Evolutionary conservation across 2,797 vertebrate species (phyloP).

Genomic region (Melanotaenia maccullochi): DNA sequence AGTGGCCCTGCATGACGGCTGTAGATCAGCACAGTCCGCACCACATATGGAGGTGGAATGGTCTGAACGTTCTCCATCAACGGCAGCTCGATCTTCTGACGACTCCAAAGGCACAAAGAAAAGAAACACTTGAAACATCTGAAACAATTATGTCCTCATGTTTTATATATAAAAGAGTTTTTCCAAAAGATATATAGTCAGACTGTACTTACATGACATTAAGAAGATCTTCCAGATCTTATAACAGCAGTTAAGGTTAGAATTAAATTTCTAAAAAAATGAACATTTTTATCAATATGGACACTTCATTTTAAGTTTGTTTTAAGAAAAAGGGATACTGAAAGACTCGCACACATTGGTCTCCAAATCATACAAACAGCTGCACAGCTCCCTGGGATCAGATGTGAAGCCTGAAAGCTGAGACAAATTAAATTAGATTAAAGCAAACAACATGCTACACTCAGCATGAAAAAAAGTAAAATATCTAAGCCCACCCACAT

Average conservation of each 20-base stretch:
- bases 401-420: conserved; percentile 96
- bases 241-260: conserved; percentile 75
- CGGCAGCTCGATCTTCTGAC: conserved; percentile 93
- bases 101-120: conserved; percentile 71
- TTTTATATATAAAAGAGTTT: neutral
- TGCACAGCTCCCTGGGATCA: conserved; percentile 94
- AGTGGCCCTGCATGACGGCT: conserved; percentile 89
- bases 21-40: conserved; percentile 91
- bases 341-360: conserved; percentile 93
- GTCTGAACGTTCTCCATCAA: conserved; percentile 92
- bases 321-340: conserved; percentile 87
- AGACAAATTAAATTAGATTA: conserved; percentile 5
- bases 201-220: conserved; percentile 90
- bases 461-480: neutral
- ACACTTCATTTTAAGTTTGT: neutral
- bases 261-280: neutral
- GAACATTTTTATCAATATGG: too few relatives aligned
- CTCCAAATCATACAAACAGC: conserved; percentile 95
- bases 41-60: conserved; percentile 91
- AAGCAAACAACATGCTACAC: neutral
- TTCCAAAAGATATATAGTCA: neutral
- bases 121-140: neutral
- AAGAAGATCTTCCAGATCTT: conserved; percentile 95
- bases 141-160: neutral
- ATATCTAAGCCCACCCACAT: too few relatives aligned